Evolutionary conservation across 2,888 invertebrate genomes (phyloP).

Genomic region (Lithophane ornitopus): DNA sequence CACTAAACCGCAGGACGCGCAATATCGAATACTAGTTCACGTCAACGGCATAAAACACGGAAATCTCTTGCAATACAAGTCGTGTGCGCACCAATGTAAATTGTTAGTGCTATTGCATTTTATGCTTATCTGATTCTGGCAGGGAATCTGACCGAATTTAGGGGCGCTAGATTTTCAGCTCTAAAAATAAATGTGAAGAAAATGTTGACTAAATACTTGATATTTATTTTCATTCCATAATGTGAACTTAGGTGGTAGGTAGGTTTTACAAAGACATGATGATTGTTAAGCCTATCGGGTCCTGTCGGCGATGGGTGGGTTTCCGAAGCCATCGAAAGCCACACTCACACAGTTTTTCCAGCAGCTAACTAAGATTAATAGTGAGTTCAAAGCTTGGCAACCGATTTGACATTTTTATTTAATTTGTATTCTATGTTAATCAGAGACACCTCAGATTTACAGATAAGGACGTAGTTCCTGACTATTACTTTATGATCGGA

Average conservation of each 20-base stretch:
- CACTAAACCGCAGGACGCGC: slow-evolving; percentile 77
- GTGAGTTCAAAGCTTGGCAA: slow-evolving; percentile 25
- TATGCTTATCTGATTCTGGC: slow-evolving; percentile 52
- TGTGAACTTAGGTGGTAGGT: too few species aligned
- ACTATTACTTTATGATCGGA: slow-evolving; percentile 23
- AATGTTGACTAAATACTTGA: neutral
- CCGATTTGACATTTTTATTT: neutral
- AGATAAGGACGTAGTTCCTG: neutral
- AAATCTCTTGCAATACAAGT: slow-evolving; percentile 73
- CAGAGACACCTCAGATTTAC: slow-evolving; percentile 19
- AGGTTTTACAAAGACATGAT: too few species aligned
- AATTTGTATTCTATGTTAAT: slow-evolving; percentile 15
- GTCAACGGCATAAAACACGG: slow-evolving; percentile 82
- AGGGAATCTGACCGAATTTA: neutral
- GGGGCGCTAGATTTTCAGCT: neutral
- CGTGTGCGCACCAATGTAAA: slow-evolving; percentile 66
- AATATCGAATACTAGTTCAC: slow-evolving; percentile 83
- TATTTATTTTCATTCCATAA: too few species aligned
- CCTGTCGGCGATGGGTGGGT: too few species aligned
- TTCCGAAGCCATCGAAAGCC: neutral
- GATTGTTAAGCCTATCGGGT: too few species aligned
- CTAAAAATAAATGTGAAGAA: neutral
- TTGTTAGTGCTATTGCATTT: slow-evolving; percentile 59
- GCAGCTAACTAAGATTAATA: neutral
- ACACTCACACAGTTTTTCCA: neutral